Evolutionary conservation across 53 echinoderm and acorn worm species (phyloP).

Genomic region (Apostichopus leukothele): DNA sequence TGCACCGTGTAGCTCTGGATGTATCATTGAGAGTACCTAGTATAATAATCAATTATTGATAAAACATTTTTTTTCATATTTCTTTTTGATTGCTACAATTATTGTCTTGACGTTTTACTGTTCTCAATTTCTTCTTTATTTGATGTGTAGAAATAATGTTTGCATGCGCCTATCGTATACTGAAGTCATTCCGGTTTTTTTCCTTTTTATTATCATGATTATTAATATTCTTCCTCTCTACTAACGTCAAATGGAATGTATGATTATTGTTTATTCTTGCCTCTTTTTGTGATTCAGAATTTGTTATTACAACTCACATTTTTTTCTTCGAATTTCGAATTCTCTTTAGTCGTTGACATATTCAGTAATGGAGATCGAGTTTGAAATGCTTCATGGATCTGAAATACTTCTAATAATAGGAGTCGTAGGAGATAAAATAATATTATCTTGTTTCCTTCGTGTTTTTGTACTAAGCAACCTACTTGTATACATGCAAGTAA

Average conservation of each 20-base stretch:
- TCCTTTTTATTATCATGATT: background rate
- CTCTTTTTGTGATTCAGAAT: background rate
- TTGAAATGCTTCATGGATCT: too few relatives aligned
- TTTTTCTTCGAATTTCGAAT: background rate
- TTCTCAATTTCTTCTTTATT: constrained; percentile 5
- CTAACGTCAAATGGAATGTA: background rate
- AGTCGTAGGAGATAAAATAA: too few relatives aligned
- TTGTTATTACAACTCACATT: background rate
- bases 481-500: too few relatives aligned
- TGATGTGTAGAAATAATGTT: constrained; percentile 10
- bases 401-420: too few relatives aligned
- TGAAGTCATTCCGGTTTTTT: constrained; percentile 10
- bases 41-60: too few relatives aligned
- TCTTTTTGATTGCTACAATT: background rate
- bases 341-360: background rate
- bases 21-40: too few relatives aligned
- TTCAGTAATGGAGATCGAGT: background rate
- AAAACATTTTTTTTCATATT: too few relatives aligned
- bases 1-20: too few relatives aligned
- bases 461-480: too few relatives aligned
- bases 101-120: background rate
- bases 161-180: constrained; percentile 19
- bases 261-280: background rate
- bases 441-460: too few relatives aligned
- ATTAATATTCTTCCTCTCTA: background rate